Evolutionary conservation across 1,140 invertebrate species (phyloP).

Genomic region (Drosophila littoralis): DNA sequence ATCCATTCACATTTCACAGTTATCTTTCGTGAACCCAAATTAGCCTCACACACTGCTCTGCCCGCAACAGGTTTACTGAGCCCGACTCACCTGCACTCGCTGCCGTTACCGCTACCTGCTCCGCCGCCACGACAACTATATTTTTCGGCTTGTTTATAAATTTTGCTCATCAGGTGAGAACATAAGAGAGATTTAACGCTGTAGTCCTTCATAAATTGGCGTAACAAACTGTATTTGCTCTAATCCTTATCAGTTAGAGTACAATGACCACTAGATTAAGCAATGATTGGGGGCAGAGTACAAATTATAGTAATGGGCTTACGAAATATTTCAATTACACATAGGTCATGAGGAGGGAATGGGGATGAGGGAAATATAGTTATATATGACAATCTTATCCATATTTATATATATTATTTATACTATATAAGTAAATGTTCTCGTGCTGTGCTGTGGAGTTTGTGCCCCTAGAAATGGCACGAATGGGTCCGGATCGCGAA

Average conservation of each 20-base stretch:
- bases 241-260: slow-evolving; percentile 20
- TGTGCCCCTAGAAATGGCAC: too few species aligned
- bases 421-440: too few species aligned
- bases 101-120: neutral
- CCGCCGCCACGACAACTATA: slow-evolving; percentile 23
- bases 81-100: neutral
- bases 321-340: too few species aligned
- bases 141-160: neutral
- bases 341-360: neutral
- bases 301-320: slow-evolving; percentile 39
- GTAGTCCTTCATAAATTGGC: neutral
- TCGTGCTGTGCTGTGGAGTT: too few species aligned
- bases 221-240: slow-evolving; percentile 2
- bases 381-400: neutral
- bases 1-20: slow-evolving; percentile 30
- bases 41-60: slow-evolving; percentile 20
- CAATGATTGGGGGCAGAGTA: slow-evolving; percentile 20
- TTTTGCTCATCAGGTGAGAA: slow-evolving; percentile 16
- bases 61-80: slow-evolving; percentile 54
- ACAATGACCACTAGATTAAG: slow-evolving; percentile 20
- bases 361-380: neutral
- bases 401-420: neutral
- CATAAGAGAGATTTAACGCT: too few species aligned
- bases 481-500: neutral
- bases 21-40: slow-evolving; percentile 7